Percentiles rank a stretch among this genome's conserved stretches.
phyloP scores from a whole-genome alignment of 2,113 vertebrate genomes.

The Fulica atra region DNA sequence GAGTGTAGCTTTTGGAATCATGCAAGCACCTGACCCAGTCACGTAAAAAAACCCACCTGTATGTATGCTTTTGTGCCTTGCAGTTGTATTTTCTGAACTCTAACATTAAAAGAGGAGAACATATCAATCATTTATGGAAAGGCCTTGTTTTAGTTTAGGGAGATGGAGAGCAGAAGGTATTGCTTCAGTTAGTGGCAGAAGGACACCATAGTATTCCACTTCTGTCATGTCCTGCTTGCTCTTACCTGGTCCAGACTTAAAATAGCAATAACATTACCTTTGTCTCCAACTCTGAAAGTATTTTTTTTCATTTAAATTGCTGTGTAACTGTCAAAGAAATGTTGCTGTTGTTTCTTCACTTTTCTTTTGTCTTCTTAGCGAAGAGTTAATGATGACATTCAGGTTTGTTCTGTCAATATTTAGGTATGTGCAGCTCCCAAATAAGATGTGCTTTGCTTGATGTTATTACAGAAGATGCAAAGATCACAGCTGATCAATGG shows the following conservation, averaged over 20 bases:
- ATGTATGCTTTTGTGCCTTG: neutral
- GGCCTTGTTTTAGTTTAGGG: neutral
- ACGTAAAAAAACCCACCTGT: neutral
- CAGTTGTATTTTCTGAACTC: neutral
- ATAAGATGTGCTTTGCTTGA: neutral
- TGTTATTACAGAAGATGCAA: neutral
- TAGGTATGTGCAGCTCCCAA: neutral
- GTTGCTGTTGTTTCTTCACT: neutral
- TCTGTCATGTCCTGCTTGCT: neutral
- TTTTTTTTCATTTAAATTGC: neutral
- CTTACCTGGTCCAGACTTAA: neutral
- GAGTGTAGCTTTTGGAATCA: neutral
- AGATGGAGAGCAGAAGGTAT: neutral
- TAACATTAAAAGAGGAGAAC: neutral
- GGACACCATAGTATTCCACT: neutral
- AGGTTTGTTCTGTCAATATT: neutral
- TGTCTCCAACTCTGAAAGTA: neutral
- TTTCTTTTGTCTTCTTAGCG: neutral
- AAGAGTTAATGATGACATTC: neutral
- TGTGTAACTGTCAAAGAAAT: neutral
- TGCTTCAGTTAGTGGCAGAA: neutral
- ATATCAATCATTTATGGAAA: neutral
- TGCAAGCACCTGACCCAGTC: neutral
- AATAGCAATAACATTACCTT: neutral
- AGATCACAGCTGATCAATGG: neutral